phyloP scores from a whole-genome alignment of 2,113 vertebrate species.

The Stercorarius parasiticus region DNA sequence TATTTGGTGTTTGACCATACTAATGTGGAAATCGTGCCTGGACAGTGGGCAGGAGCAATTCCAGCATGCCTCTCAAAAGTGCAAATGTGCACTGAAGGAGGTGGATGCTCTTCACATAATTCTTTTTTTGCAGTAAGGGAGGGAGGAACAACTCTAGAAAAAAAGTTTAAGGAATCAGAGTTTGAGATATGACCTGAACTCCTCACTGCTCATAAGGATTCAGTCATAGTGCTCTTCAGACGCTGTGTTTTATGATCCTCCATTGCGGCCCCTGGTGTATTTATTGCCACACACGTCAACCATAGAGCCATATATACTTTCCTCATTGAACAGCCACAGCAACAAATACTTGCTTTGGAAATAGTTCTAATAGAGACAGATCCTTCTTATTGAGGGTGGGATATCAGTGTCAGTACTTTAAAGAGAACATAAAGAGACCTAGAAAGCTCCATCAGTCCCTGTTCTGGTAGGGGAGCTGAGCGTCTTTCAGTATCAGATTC shows the following conservation, averaged over 20 bases:
- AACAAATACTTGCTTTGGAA: not conserved
- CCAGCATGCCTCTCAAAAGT: not conserved
- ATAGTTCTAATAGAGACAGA: not conserved
- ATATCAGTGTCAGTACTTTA: not conserved
- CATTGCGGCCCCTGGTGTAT: not conserved
- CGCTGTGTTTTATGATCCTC: not conserved
- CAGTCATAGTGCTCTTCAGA: not conserved
- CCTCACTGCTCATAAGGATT: not conserved
- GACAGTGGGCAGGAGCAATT: not conserved
- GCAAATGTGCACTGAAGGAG: not conserved
- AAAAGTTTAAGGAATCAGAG: not conserved
- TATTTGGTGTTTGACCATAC: not conserved
- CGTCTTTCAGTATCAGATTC: not conserved
- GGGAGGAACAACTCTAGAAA: not conserved
- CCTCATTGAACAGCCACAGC: not conserved
- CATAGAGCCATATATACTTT: accelerated
- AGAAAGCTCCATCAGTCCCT: not conserved
- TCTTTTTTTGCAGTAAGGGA: not conserved
- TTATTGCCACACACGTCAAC: not conserved
- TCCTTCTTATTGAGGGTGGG: not conserved
- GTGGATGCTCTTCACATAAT: not conserved
- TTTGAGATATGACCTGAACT: not conserved
- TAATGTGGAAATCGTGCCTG: not conserved
- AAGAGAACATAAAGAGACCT: not conserved
- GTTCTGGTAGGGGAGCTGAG: not conserved